phyloP scores from a whole-genome alignment of 2,888 invertebrate species.

The Sinelater perroti region DNA sequence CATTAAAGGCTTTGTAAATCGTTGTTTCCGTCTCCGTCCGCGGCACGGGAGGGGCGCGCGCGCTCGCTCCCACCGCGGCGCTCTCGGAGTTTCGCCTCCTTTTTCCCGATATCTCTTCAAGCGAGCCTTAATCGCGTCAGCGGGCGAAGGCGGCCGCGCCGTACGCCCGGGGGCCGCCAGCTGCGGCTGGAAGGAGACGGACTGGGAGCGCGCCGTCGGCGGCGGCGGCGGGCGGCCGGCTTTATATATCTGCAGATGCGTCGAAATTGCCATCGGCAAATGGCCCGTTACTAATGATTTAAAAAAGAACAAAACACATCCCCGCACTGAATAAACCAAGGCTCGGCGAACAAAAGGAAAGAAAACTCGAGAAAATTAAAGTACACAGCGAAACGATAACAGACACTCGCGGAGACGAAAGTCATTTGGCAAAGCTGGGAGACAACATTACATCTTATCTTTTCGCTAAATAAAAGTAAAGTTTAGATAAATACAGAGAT shows the following conservation, averaged over 20 bases:
- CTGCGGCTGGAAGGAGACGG: constrained; percentile 40
- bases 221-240: constrained; percentile 41
- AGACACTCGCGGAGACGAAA: constrained; percentile 51
- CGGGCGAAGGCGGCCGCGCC: constrained; percentile 33
- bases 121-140: constrained; percentile 45
- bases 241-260: constrained; percentile 46
- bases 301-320: constrained; percentile 52
- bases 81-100: constrained; percentile 46
- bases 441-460: constrained; percentile 48
- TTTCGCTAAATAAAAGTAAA: constrained; percentile 58
- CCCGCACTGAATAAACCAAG: constrained; percentile 50
- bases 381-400: constrained; percentile 51
- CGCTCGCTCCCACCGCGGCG: constrained; percentile 35
- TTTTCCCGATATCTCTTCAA: constrained; percentile 48
- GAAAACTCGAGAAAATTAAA: constrained; percentile 50
- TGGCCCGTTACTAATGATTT: constrained; percentile 56
- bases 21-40: constrained; percentile 49
- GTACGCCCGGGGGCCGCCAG: constrained; percentile 27
- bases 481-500: constrained; percentile 60
- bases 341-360: constrained; percentile 44
- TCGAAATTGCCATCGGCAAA: constrained; percentile 54
- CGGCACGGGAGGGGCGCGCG: constrained; percentile 12
- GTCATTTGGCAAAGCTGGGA: constrained; percentile 53
- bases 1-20: constrained; percentile 72
- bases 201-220: constrained; percentile 44